phyloP scores from a whole-genome alignment of 1,140 invertebrate species.

The Manduca sexta region DNA sequence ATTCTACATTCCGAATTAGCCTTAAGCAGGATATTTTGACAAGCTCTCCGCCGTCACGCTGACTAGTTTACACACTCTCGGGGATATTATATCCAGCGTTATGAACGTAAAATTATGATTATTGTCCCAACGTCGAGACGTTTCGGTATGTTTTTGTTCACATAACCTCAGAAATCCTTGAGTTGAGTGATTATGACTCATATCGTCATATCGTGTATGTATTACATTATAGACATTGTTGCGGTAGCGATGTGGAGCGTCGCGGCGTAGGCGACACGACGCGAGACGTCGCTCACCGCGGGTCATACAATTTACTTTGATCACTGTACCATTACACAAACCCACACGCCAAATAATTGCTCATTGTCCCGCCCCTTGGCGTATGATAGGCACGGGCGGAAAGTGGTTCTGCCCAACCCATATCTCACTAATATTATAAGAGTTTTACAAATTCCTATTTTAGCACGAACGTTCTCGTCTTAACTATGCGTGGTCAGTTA shows the following conservation, averaged over 20 bases:
- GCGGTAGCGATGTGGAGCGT: neutral
- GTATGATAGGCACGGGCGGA: neutral
- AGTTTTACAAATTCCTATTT: too few species aligned
- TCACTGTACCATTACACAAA: conserved; percentile 23
- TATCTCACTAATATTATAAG: neutral
- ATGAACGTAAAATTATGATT: neutral
- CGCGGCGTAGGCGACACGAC: neutral
- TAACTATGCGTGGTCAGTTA: too few species aligned
- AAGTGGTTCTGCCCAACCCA: neutral
- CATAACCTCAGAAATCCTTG: neutral
- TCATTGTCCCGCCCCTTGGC: conserved; percentile 20
- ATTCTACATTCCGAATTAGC: conserved; percentile 55
- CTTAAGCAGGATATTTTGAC: conserved; percentile 55
- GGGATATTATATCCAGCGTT: conserved; percentile 5
- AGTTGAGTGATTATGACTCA: neutral
- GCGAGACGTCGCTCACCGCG: conserved; percentile 8
- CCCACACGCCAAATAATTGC: conserved; percentile 21
- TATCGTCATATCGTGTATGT: neutral
- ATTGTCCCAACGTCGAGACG: neutral
- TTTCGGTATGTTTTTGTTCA: neutral
- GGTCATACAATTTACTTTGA: conserved; percentile 23
- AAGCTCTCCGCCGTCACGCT: conserved; percentile 21
- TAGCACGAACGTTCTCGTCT: too few species aligned
- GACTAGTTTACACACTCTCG: conserved; percentile 30
- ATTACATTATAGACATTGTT: neutral